Evolutionary conservation across 2,888 invertebrate species (phyloP), one percentile per base, ranked within the genome.

Genomic region (Formica aserva): DNA sequence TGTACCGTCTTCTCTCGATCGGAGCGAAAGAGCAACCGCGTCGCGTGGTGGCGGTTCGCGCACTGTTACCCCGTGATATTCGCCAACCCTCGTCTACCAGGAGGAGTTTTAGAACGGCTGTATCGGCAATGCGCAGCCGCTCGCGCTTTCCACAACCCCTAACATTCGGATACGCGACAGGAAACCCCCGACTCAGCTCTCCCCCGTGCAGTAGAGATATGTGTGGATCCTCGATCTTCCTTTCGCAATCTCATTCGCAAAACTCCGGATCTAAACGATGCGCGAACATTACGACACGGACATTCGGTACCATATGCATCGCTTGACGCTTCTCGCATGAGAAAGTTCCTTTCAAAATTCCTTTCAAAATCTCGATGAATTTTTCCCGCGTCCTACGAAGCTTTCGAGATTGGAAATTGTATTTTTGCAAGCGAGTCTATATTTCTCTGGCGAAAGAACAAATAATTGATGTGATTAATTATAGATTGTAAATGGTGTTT

Each of bases 41-140:
- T 92, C 93, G 92, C 93, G 93, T 93, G 93, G 88, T 91, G 90
- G 93, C 93, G 93, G 91, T 90, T 84, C 93, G 94, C 94, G 92
- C 89, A 94, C 94, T 94, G 93, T 92, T 90, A 82, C 88, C 85
- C 85, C 78, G 88, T 83, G 75, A 85, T 85, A 86, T 87, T 87
- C 88, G 67, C 66, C 90, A 85, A 89, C 88, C 88, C 87, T 90
- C 85, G 90, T 89, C 85, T 86, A 76, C 89, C 86, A 82, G 82
- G 75, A 74, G 78, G 88, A 89, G 86, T 87, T 85, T 85, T 84
- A 86, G 52, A 52, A 83, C 67, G 84, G 67, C 48, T 67, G 38
- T 82, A 65, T 80, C 65, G 71, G 62, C 67, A 83, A 81, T 78
- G 90, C 90, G 90, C 90, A 89, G 87, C 80, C 89, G 83, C 89